Conservation (phyloP, 92 coral and sea anemone species). For the Parazoanthus darwini region DNA sequence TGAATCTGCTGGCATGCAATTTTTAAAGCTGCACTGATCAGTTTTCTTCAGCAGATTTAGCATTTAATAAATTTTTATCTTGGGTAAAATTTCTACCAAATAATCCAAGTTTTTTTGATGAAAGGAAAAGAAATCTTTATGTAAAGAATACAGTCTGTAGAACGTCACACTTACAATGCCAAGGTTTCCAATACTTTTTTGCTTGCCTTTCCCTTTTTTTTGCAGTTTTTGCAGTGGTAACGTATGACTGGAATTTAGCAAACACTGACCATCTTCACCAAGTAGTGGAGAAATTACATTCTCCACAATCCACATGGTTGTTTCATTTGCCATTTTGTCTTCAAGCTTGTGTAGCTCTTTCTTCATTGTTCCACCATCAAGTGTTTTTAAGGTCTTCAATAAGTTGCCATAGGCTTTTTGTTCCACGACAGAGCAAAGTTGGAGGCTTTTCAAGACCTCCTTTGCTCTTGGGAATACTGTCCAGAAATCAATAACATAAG, state of each 20-base stretch:
- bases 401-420: background rate
- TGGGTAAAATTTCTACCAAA: too few relatives aligned
- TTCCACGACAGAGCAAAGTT: background rate
- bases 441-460: background rate
- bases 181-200: background rate
- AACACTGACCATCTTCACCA: constrained; percentile 17
- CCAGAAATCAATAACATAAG: background rate
- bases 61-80: too few relatives aligned
- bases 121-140: too few relatives aligned
- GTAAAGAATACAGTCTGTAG: background rate
- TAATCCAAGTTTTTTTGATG: too few relatives aligned
- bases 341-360: background rate
- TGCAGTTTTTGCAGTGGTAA: background rate
- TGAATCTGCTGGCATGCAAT: too few relatives aligned
- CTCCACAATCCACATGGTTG: background rate
- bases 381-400: background rate
- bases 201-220: background rate
- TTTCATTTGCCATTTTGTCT: background rate
- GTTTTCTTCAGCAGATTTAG: too few relatives aligned
- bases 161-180: background rate
- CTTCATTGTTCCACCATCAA: background rate
- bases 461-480: background rate
- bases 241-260: background rate
- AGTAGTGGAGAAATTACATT: constrained; percentile 11
- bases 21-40: too few relatives aligned